Base-by-base conservation (phyloP, 2,113 vertebrate genomes). In the Sander lucioperca region DNA sequence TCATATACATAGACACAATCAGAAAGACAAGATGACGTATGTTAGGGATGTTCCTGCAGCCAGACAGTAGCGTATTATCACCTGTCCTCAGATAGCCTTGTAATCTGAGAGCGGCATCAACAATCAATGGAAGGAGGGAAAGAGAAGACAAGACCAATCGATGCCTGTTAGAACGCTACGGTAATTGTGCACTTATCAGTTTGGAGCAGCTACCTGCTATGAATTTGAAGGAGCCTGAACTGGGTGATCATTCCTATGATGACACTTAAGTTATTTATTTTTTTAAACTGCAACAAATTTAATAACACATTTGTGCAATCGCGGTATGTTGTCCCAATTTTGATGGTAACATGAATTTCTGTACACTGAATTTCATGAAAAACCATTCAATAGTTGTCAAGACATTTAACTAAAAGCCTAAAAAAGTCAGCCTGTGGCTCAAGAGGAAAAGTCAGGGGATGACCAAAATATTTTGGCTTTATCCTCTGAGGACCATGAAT, bases 121-220 rank as follows among this genome's bases (percentile, higher is more conserved):
- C 90, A 88, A 93, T 94, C 92, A 88, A 91, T 93, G 84, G 43
- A 67, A 53, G 64, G 84, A 89, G 84, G 82, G 68, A 83, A 83
- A 83, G 90, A 88, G 90, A 92, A 86, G 89, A 93, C 86, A 88
- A 79, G 90, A 80, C 39, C 77, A 83, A 91, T 94, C 92, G 77
- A 93, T 94, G 81, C 43, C 89, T 74, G 90, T 89, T 85, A 83
- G 83, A 88, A 93, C 83, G 75, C 67, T 54, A 27, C 23, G 36
- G 84, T 88, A 92, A 93, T 90, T 91, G 87, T 79, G 64, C 77
- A 91, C 87, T 93, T 92, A 93, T 94, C 91, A 89, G 77, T 78
- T 79, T 80, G 71, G 66, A 79, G 67, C 78, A 84, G 86, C 64
- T 51, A 69, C 79, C 89, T 21, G 74, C 69, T 61, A 33, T 83